Conservation (phyloP, 2,113 vertebrate genomes). For the Meriones unguiculatus region DNA sequence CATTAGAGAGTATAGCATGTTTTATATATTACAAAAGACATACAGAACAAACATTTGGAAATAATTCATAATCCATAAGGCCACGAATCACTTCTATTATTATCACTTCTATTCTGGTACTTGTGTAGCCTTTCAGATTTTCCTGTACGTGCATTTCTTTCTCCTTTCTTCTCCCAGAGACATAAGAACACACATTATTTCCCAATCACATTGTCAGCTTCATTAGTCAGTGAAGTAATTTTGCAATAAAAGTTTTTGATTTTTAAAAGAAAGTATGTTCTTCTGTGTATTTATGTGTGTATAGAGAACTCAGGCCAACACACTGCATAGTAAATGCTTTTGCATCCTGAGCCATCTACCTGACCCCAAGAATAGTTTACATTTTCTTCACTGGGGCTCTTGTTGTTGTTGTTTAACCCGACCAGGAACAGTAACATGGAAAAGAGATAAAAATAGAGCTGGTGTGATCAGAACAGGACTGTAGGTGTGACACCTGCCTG, state of each 20-base stretch:
- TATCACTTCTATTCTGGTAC: too few relatives aligned
- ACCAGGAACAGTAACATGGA: background rate
- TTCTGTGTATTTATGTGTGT: too few relatives aligned
- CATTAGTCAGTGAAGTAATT: constrained; percentile 12
- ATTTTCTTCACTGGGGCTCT: background rate
- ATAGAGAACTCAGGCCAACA: too few relatives aligned
- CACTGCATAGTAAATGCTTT: background rate
- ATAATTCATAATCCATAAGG: background rate
- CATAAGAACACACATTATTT: background rate
- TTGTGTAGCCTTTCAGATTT: background rate
- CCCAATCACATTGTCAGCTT: background rate
- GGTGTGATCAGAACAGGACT: background rate
- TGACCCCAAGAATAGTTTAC: background rate
- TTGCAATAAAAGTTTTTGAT: background rate
- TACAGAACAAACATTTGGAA: background rate
- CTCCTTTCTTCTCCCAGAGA: background rate
- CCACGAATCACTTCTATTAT: background rate
- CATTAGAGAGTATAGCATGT: background rate
- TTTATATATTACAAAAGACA: background rate
- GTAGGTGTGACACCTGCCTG: background rate
- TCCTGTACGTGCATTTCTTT: background rate
- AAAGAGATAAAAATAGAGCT: background rate
- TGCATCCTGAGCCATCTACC: background rate
- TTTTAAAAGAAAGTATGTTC: too few relatives aligned
- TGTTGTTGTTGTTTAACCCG: background rate